Base-by-base conservation (phyloP, 2,888 invertebrate genomes). In the Pandemis heparana region DNA sequence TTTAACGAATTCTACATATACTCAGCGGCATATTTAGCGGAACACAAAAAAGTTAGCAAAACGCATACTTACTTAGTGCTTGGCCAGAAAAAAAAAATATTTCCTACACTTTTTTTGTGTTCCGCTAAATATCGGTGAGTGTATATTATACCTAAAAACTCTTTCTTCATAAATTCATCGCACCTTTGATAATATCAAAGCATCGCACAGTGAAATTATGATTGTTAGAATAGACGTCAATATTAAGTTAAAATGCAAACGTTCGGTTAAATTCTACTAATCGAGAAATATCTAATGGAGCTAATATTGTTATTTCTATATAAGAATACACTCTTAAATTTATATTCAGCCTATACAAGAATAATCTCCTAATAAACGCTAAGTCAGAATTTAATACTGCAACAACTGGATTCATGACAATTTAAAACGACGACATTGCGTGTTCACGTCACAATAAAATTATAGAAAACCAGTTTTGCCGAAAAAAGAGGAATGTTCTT, bases 221-320 rank as follows among this genome's bases (percentile, higher is more conserved):
- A 39, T 39, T 18, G 51, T 62, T 62, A 39, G 8, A 62, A 69
- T 51, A 62, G 14, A 23, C 41, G 39, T 62, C 12, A 53, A 62
- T 51, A 41, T 60, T n/a, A 60, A n/a, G 7, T 38, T 59, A 18
- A 67, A 67, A 67, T 67, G 41, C 43, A 59, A 65, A 41, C 38
- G 6, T n/a, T 18, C 38, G 18, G 18, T 43, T 18, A 63, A 38
- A 39, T 18, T 38, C 14, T 38, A 38, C 23, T 46, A 68, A 60
- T 46, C 43, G 14, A 63, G 43, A 43, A 5, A 41, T 18, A 43
- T 18, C 7, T 18, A 18, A 18, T 8, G 5, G 16, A 18, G 14
- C n/a, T 48, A 48, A n/a, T 48, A 46, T 10, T 46, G 5, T 46
- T 18, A 53, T n/a, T 51, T 53, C 18, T 18, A 8, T 51, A 51